Evolutionary conservation across 2,797 vertebrate species (phyloP).

Genomic region (Cephalopachus bancanus): DNA sequence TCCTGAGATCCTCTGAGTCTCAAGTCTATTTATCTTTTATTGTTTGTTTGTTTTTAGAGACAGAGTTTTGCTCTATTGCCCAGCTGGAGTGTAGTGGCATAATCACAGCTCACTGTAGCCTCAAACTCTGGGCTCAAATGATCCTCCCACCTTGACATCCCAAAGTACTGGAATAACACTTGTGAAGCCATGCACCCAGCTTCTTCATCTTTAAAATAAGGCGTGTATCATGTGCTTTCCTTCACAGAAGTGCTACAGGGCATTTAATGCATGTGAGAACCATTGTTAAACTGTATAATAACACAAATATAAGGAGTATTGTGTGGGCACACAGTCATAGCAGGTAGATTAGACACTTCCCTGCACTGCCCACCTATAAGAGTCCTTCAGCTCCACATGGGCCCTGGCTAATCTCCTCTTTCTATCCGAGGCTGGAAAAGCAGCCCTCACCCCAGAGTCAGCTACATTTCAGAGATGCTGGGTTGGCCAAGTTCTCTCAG

Average conservation of each 20-base stretch:
- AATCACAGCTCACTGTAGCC: too few species aligned
- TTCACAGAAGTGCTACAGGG: background rate
- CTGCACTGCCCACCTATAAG: background rate
- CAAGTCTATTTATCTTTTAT: too few species aligned
- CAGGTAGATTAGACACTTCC: background rate
- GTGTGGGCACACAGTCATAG: accelerated
- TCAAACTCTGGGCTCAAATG: too few species aligned
- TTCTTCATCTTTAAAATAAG: background rate
- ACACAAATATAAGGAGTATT: too few species aligned
- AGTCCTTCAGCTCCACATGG: background rate
- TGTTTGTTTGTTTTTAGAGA: too few species aligned
- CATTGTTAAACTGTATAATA: background rate
- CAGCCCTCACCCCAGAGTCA: background rate
- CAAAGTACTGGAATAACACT: too few species aligned
- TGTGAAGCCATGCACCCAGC: too few species aligned
- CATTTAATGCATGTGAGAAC: background rate
- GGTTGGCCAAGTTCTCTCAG: conserved; percentile 2
- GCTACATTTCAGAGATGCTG: background rate
- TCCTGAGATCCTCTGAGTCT: background rate
- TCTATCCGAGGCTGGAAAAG: background rate
- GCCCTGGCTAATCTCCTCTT: background rate
- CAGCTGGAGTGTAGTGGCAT: too few species aligned
- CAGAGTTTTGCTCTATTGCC: too few species aligned
- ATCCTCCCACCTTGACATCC: too few species aligned
- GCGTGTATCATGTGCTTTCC: background rate